A percentile compares a stretch with the other conserved stretches of the same genome.
These are phyloP conservation scores for Gonatopus flavifemur DNA, from an alignment of 1,140 invertebrate species.

Conservation along the genomic window DNA sequence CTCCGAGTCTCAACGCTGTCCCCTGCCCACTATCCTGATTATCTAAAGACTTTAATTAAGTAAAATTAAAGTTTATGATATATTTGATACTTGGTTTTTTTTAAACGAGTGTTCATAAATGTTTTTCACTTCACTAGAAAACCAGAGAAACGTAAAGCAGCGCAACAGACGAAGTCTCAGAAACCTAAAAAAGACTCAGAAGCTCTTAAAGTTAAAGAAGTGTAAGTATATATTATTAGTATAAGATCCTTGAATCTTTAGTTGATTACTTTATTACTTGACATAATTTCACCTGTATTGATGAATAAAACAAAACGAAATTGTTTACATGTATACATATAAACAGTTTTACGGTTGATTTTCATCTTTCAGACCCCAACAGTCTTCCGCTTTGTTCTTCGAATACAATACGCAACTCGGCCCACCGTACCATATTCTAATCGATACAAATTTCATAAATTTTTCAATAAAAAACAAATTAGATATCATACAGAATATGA, in stretches of 20 bases:
- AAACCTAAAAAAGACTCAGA: constrained; percentile 68
- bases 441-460: constrained; percentile 99
- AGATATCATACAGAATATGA: constrained; percentile 96
- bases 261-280: constrained; percentile 7
- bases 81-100: too few species aligned
- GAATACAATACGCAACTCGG: constrained; percentile 99
- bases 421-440: constrained; percentile 94
- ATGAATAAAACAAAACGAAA: not conserved
- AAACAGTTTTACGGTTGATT: not conserved
- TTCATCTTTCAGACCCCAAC: constrained; percentile 67
- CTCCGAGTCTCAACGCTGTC: too few species aligned
- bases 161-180: too few species aligned
- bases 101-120: constrained; percentile 3
- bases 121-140: constrained; percentile 58
- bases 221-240: constrained; percentile 54
- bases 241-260: too few species aligned
- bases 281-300: too few species aligned
- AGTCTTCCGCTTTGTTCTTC: constrained; percentile 93
- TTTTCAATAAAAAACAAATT: constrained; percentile 99
- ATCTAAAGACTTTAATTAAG: too few species aligned
- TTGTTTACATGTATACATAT: not conserved
- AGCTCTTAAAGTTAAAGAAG: constrained; percentile 81
- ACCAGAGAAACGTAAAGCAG: constrained; percentile 62
- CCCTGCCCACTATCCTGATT: too few species aligned
- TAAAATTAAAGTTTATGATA: too few species aligned